Percentiles rank a stretch among this genome's conserved stretches.
Evolutionary conservation across 1,140 invertebrate species (phyloP).

Genomic region (Heliconius congener): DNA sequence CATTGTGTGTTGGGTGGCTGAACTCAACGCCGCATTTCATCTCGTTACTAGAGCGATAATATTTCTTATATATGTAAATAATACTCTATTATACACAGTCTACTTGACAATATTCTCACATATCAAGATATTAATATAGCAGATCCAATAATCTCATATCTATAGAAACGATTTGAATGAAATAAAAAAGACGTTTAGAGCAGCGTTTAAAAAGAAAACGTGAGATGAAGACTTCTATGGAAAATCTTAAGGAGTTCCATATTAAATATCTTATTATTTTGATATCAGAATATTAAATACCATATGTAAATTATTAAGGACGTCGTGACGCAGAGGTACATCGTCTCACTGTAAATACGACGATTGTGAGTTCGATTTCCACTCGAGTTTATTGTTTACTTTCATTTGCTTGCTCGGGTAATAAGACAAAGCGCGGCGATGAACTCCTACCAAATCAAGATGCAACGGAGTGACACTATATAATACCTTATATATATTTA

Average conservation of each 20-base stretch:
- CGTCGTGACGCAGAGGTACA: background rate
- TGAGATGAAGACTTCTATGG: background rate
- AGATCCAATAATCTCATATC: conserved; percentile 11
- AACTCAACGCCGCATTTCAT: background rate
- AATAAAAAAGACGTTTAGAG: conserved; percentile 1
- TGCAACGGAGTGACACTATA: too few species aligned
- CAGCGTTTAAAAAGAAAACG: conserved; percentile 8
- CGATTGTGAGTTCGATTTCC: background rate
- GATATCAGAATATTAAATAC: background rate
- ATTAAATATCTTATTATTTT: background rate
- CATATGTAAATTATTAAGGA: background rate
- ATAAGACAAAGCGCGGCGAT: too few species aligned
- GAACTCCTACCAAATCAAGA: too few species aligned
- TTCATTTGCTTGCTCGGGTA: too few species aligned
- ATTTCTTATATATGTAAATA: background rate
- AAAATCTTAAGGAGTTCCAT: background rate
- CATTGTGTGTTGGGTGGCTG: background rate
- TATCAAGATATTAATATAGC: background rate
- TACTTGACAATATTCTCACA: background rate
- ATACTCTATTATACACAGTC: background rate
- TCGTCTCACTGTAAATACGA: background rate
- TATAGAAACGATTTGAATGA: background rate
- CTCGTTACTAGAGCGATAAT: background rate
- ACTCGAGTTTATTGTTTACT: too few species aligned
- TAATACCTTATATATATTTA: too few species aligned